Evolutionary conservation across 2,797 vertebrate species (phyloP).

Genomic region (Nyctibius grandis): DNA sequence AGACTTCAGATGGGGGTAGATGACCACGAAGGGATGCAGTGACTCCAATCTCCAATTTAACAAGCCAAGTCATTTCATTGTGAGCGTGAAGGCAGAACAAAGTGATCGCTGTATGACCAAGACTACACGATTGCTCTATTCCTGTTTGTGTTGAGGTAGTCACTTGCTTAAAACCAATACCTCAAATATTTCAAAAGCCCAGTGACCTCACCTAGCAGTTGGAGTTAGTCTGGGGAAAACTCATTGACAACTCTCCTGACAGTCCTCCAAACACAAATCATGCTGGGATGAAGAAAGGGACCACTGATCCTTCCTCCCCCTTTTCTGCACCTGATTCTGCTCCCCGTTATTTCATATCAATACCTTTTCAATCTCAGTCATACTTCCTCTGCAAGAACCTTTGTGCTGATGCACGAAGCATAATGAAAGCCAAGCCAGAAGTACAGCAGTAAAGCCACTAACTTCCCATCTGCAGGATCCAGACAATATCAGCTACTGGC

Average conservation of each 20-base stretch:
- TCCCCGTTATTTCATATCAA: not conserved
- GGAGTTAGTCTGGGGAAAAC: constrained; percentile 11
- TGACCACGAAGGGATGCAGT: not conserved
- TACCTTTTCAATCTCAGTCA: not conserved
- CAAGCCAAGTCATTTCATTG: not conserved
- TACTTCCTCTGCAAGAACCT: not conserved
- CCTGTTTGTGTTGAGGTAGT: constrained; percentile 17
- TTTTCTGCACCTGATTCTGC: not conserved
- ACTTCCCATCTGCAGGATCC: not conserved
- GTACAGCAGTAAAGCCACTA: not conserved
- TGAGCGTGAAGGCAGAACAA: constrained; percentile 40
- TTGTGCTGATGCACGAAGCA: not conserved
- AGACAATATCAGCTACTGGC: not conserved
- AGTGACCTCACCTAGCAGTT: constrained; percentile 9
- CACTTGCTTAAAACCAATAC: constrained; percentile 42
- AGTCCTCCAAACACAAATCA: not conserved
- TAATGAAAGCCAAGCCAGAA: not conserved
- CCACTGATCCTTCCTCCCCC: not conserved
- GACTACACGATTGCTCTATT: constrained; percentile 29
- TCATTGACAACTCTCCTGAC: not conserved
- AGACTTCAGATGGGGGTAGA: not conserved
- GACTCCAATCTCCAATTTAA: not conserved
- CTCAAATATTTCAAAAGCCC: constrained; percentile 9
- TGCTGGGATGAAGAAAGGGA: not conserved
- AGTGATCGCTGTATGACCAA: constrained; percentile 35